phyloP scores from a whole-genome alignment of 2,797 vertebrate species.

The Melanotaenia maccullochi region DNA sequence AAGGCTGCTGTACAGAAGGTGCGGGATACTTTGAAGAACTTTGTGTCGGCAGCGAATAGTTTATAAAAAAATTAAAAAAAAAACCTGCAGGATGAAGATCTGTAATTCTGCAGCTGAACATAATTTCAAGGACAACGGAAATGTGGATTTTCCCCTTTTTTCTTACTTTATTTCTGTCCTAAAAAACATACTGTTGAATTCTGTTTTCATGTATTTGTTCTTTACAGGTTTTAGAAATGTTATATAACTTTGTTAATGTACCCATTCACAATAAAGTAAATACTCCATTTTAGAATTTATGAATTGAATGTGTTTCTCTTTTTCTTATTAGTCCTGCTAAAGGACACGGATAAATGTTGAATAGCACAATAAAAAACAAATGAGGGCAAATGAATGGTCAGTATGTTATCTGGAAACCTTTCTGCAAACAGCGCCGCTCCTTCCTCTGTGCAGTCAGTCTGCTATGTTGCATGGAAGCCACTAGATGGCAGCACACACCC shows the following conservation, averaged over 20 bases:
- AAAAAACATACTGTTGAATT: not conserved
- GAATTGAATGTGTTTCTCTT: not conserved
- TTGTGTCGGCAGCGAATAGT: slow-evolving; percentile 46
- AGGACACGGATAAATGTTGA: not conserved
- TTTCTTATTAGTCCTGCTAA: not conserved
- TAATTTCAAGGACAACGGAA: slow-evolving; percentile 1
- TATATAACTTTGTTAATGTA: not conserved
- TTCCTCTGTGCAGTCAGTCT: not conserved
- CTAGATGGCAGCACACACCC: slow-evolving; percentile 59
- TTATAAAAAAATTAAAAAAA: slow-evolving; percentile 22
- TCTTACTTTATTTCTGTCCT: not conserved
- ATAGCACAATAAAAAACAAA: not conserved
- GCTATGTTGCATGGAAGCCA: slow-evolving; percentile 25
- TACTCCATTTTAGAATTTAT: not conserved
- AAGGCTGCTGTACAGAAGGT: slow-evolving; percentile 54
- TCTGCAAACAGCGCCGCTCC: not conserved
- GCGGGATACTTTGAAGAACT: slow-evolving; percentile 52
- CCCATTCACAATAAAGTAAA: not conserved
- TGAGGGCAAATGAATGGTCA: not conserved
- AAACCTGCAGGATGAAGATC: not conserved
- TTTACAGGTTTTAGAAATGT: slow-evolving; percentile 7
- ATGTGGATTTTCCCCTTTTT: not conserved
- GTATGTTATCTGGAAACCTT: not conserved
- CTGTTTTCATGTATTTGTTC: not conserved
- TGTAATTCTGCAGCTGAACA: not conserved